Percentiles rank a stretch among this genome's conserved stretches.
These are phyloP conservation scores for Nycticebus coucang DNA, from an alignment of 2,113 vertebrate species.

Conservation along the genomic window DNA sequence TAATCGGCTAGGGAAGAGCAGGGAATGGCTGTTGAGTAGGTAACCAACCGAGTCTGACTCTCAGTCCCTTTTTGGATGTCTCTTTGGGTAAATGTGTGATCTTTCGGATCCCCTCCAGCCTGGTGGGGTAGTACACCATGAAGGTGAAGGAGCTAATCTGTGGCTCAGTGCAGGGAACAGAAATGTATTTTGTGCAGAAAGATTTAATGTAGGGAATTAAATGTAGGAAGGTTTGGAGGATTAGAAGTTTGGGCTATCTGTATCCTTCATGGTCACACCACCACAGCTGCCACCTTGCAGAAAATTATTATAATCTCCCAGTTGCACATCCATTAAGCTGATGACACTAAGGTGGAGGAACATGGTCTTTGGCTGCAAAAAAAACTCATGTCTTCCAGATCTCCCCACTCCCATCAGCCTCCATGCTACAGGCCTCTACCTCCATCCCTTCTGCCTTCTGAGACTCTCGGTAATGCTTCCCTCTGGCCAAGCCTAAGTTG, in stretches of 20 bases:
- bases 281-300: background rate
- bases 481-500: background rate
- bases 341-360: background rate
- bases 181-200: background rate
- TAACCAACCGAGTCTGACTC: background rate
- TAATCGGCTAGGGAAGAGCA: background rate
- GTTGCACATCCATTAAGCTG: background rate
- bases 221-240: background rate
- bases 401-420: background rate
- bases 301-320: background rate
- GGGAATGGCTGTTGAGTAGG: background rate
- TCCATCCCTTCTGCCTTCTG: background rate
- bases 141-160: background rate
- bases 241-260: background rate
- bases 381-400: background rate
- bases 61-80: background rate
- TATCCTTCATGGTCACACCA: background rate
- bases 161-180: background rate
- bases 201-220: background rate
- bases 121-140: background rate
- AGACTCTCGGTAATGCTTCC: accelerated
- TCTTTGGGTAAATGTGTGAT: background rate
- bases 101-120: background rate
- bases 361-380: background rate
- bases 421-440: background rate